Base-by-base conservation (phyloP, 1,140 invertebrate species). In the Mercenaria mercenaria region DNA sequence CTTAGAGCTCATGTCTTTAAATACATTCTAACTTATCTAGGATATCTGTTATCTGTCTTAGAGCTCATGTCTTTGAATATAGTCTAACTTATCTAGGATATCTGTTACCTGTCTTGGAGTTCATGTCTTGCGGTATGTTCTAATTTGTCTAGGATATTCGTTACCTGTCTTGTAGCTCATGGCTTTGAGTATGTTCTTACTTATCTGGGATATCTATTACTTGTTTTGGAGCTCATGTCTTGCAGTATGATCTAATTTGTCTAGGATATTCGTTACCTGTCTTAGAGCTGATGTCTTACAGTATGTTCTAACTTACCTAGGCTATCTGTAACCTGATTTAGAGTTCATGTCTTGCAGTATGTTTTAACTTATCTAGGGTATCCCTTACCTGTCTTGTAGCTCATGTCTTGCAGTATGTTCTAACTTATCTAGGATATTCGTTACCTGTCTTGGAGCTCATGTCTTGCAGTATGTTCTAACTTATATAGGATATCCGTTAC, bases 361-460 rank as follows among this genome's bases (percentile, higher is more conserved):
- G n/a, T n/a, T n/a, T n/a, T n/a, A n/a, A n/a, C n/a, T n/a, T n/a
- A n/a, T n/a, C n/a, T n/a, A n/a, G n/a, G n/a, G n/a, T n/a, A n/a
- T n/a, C n/a, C n/a, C n/a, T n/a, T n/a, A n/a, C 85, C 85, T 79
- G 1, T 23, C 10, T 37, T 88, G 52, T 20, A n/a, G n/a, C n/a
- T n/a, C n/a, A n/a, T n/a, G n/a, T n/a, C n/a, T n/a, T n/a, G n/a
- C n/a, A n/a, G n/a, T n/a, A n/a, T n/a, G n/a, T n/a, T n/a, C n/a
- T n/a, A n/a, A n/a, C n/a, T n/a, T n/a, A n/a, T n/a, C n/a, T n/a
- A n/a, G n/a, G n/a, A n/a, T n/a, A n/a, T n/a, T n/a, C n/a, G n/a
- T 23, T 64, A 88, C 86, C 77, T 80, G 2, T n/a, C 13, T 29
- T 88, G 56, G n/a, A 88, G 74, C 18, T 88, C 76, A 29, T 80